phyloP scores from a whole-genome alignment of 2,113 vertebrate species.

The Verasper variegatus region DNA sequence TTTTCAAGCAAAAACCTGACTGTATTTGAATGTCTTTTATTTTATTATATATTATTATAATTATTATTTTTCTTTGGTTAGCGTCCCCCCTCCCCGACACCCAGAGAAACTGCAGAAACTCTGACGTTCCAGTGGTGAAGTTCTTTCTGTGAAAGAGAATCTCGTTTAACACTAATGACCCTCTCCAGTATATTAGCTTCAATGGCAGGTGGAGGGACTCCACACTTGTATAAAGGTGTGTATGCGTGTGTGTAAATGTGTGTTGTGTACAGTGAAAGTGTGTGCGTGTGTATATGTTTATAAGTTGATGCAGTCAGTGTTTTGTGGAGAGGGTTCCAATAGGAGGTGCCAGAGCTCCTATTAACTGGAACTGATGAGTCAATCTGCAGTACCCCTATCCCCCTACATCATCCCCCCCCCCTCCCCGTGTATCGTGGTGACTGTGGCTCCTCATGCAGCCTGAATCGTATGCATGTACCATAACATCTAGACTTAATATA shows the following conservation, averaged over 20 bases:
- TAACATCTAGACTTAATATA: slow-evolving; percentile 99
- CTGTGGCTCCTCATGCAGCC: slow-evolving; percentile 99
- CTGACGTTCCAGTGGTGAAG: slow-evolving; percentile 94
- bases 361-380: slow-evolving; percentile 92
- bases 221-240: slow-evolving; percentile 75
- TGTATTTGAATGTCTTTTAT: slow-evolving; percentile 99
- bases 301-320: slow-evolving; percentile 81
- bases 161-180: slow-evolving; percentile 91
- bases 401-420: slow-evolving; percentile 66
- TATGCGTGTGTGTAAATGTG: slow-evolving; percentile 50
- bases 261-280: slow-evolving; percentile 70
- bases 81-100: slow-evolving; percentile 81
- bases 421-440: slow-evolving; percentile 99
- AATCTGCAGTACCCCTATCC: slow-evolving; percentile 81
- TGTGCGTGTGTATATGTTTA: slow-evolving; percentile 54
- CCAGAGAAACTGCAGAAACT: slow-evolving; percentile 95
- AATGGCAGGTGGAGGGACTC: slow-evolving; percentile 72
- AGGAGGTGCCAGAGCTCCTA: slow-evolving; percentile 84
- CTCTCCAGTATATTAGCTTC: slow-evolving; percentile 91
- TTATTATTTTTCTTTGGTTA: slow-evolving; percentile 90
- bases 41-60: slow-evolving; percentile 86
- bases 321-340: slow-evolving; percentile 89
- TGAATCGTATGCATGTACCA: slow-evolving; percentile 99
- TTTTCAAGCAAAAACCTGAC: slow-evolving; percentile 98
- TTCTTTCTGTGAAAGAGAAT: slow-evolving; percentile 99